Percentiles rank a stretch among this genome's conserved stretches.
These are phyloP conservation scores for Manis javanica DNA, from an alignment of 2,797 vertebrate species.

Conservation along the genomic window DNA sequence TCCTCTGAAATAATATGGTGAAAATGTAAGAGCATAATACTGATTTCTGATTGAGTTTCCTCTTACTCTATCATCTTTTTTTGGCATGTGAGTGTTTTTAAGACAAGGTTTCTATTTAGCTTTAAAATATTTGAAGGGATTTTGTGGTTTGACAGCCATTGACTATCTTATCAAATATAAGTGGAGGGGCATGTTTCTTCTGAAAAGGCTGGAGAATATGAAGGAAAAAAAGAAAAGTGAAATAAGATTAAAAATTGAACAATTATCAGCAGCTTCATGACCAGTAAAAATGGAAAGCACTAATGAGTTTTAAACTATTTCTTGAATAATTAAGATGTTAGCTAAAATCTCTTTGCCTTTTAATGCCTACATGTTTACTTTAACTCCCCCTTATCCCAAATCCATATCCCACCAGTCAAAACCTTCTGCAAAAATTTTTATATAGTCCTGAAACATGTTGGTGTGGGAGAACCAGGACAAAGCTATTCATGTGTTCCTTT, in stretches of 20 bases:
- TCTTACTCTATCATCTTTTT: not conserved
- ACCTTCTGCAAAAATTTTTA: not conserved
- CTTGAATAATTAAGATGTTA: not conserved
- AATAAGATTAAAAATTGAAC: not conserved
- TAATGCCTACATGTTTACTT: not conserved
- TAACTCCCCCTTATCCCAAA: not conserved
- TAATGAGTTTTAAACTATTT: not conserved
- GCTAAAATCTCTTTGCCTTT: not conserved
- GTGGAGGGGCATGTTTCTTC: not conserved
- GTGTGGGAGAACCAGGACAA: accelerated
- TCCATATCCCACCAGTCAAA: not conserved
- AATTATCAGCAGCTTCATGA: not conserved
- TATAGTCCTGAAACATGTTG: not conserved
- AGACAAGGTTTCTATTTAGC: not conserved
- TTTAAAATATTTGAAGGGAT: not conserved
- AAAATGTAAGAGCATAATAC: not conserved
- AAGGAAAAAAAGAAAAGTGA: not conserved
- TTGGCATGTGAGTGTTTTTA: not conserved
- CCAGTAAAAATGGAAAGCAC: not conserved
- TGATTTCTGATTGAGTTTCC: not conserved
- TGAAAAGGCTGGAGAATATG: not conserved
- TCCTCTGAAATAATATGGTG: not conserved
- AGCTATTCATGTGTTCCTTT: not conserved
- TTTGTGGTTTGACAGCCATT: not conserved
- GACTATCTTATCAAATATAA: not conserved